Evolutionary conservation across 2,888 invertebrate species (phyloP).

Genomic region (Steromphala cineraria): DNA sequence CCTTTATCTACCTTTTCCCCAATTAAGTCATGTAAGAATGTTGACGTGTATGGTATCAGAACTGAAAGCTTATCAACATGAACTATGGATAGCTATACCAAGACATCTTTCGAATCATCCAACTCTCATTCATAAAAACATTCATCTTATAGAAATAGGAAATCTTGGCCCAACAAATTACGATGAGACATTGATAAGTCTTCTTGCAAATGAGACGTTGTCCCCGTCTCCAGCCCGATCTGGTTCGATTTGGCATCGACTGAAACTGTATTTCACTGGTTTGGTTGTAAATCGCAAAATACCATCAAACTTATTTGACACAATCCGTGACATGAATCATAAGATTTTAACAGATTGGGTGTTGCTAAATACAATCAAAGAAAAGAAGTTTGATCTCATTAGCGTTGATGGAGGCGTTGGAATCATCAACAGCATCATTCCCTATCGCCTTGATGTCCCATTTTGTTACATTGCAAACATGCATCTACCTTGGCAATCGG

Average conservation of each 20-base stretch:
- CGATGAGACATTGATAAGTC: background rate
- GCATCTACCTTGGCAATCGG: background rate
- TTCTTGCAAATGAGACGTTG: background rate
- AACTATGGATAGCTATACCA: background rate
- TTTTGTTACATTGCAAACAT: conserved; percentile 26
- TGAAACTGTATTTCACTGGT: background rate
- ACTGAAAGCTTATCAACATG: background rate
- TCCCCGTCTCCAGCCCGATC: background rate
- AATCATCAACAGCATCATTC: conserved; percentile 25
- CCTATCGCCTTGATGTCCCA: conserved; percentile 27
- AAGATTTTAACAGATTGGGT: background rate
- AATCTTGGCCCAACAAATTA: background rate
- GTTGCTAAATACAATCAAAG: background rate
- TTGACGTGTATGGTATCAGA: background rate
- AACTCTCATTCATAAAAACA: background rate
- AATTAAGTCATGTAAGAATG: background rate
- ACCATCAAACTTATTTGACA: background rate
- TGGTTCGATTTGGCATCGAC: background rate
- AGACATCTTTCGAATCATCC: background rate
- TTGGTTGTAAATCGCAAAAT: background rate
- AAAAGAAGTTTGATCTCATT: background rate
- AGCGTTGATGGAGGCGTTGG: background rate
- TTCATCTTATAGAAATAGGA: background rate
- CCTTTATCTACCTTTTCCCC: background rate
- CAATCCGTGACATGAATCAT: background rate